These are phyloP conservation scores for Drosophila truncata DNA, from an alignment of 1,140 invertebrate species.

Conservation along the genomic window DNA sequence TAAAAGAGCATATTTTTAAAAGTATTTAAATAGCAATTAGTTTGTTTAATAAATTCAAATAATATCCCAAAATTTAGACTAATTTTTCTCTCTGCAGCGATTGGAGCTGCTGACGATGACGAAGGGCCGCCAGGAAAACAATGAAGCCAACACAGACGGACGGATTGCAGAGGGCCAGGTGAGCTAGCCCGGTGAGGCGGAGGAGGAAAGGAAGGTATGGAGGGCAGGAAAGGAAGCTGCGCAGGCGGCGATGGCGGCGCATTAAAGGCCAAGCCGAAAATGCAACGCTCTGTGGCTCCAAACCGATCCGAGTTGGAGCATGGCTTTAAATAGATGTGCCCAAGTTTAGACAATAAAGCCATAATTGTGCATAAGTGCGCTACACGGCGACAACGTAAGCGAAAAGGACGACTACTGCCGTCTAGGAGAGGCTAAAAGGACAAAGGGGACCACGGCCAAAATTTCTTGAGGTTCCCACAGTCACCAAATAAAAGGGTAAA, in stretches of 20 bases:
- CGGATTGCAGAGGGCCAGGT: constrained; percentile 40
- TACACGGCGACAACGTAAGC: constrained; percentile 35
- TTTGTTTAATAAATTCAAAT: no score
- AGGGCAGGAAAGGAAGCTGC: constrained; percentile 11
- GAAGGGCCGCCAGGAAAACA: constrained; percentile 82
- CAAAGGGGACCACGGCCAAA: constrained; percentile 22
- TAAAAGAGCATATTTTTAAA: no score
- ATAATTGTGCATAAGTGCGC: constrained; percentile 83
- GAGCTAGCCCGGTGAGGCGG: constrained; percentile 1
- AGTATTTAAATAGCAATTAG: no score
- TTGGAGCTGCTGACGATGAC: constrained; percentile 67
- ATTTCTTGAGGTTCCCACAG: constrained; percentile 44
- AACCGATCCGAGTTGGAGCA: constrained; percentile 23
- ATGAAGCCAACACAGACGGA: constrained; percentile 75
- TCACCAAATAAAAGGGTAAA: constrained; percentile 17
- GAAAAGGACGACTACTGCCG: constrained; percentile 25
- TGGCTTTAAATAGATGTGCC: constrained; percentile 83
- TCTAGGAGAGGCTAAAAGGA: constrained; percentile 3
- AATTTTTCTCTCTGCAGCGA: constrained; percentile 16
- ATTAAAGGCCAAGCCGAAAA: constrained; percentile 79
- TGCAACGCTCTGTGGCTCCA: constrained; percentile 66
- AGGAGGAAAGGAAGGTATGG: not conserved
- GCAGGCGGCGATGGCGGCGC: constrained; percentile 64
- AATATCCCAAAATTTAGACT: no score
- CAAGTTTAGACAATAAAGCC: constrained; percentile 84